Base-by-base conservation (phyloP, 2,113 vertebrate genomes). In the Lichenostomus cassidix region DNA sequence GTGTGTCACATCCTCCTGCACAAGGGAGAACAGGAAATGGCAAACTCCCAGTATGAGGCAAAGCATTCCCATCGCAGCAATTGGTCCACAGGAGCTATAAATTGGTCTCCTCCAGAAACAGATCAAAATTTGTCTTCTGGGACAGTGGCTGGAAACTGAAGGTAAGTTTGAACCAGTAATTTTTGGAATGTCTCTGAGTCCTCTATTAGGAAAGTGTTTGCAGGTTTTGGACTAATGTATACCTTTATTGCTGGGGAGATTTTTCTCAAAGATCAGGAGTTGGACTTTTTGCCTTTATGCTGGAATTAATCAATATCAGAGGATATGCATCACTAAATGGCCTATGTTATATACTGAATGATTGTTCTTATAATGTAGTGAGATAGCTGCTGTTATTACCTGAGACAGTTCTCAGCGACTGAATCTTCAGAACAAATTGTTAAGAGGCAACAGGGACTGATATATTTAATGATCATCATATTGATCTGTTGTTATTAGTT, bases 1-100 rank as follows among this genome's bases (percentile, higher is more conserved):
- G 87, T 96, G 94, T 98, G 98, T 98, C 98, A 98, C 89, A 97
- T 98, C 98, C 98, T 98, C 97, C 94, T 96, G 96, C 95, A 94
- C 64, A 70, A 96, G 96, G 96, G 96, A 96, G 95, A 96, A 65
- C 97, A 98, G 98, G 98, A 98, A 98, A 97, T 15, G 89, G 97
- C 97, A 97, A 86, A 95, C 96, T 97, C 97, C 96, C 97, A 96
- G 90, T 95, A 96, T 97, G 97, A 98, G 96, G 95, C 97, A 96
- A 97, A 97, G 94, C 95, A 94, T 96, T 98, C 97, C 97, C 97
- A 93, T 84, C 1, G 5, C 96, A 60, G 91, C 92, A 94, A 98
- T 97, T 97, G 97, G 97, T 82, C 90, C 83, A 2, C 35, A 7
- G 94, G 88, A 95, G 84, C 96, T 98, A 98, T 98, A 98, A 97